These are phyloP conservation scores for Notarius lentiginosus DNA, from an alignment of 2,113 vertebrate genomes.

Conservation along the genomic window DNA sequence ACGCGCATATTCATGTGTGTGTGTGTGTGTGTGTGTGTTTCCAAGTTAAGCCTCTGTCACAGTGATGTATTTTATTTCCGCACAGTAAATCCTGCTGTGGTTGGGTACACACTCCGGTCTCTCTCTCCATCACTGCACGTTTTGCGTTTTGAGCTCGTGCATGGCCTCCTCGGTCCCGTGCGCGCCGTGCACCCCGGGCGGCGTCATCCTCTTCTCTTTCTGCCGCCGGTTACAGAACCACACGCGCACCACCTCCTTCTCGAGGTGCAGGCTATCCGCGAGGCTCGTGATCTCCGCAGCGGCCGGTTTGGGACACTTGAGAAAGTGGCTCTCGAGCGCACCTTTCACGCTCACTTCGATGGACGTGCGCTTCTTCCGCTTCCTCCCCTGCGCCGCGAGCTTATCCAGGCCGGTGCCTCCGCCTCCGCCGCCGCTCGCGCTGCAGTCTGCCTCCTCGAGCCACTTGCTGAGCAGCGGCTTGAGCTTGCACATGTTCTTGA, in stretches of 20 bases:
- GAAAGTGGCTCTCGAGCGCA: conserved; percentile 98
- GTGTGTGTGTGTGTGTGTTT: conserved; percentile 37
- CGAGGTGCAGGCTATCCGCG: conserved; percentile 98
- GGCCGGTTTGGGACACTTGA: conserved; percentile 97
- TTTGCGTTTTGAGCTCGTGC: conserved; percentile 22
- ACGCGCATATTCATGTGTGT: conserved; percentile 36
- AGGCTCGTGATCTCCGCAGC: conserved; percentile 96
- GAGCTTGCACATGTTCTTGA: no score
- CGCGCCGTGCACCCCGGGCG: conserved; percentile 92
- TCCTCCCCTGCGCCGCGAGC: conserved; percentile 96
- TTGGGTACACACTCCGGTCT: background rate
- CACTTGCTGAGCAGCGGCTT: no score
- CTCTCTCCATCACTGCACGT: conserved; percentile 77
- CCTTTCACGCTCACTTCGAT: conserved; percentile 99
- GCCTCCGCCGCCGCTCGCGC: conserved; percentile 90
- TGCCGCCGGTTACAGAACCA: conserved; percentile 93
- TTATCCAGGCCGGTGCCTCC: conserved; percentile 99
- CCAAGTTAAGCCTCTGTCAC: conserved; percentile 35
- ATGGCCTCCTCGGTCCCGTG: conserved; percentile 86
- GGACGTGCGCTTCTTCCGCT: conserved; percentile 98
- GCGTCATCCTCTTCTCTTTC: conserved; percentile 99
- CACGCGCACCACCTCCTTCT: conserved; percentile 91
- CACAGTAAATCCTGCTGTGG: conserved; percentile 33
- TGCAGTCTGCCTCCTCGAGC: conserved; percentile 90
- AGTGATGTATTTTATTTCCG: conserved; percentile 32